Percentiles rank a stretch among this genome's conserved stretches.
phyloP scores from a whole-genome alignment of 2,113 vertebrate species.

The Peromyscus polionotus region DNA sequence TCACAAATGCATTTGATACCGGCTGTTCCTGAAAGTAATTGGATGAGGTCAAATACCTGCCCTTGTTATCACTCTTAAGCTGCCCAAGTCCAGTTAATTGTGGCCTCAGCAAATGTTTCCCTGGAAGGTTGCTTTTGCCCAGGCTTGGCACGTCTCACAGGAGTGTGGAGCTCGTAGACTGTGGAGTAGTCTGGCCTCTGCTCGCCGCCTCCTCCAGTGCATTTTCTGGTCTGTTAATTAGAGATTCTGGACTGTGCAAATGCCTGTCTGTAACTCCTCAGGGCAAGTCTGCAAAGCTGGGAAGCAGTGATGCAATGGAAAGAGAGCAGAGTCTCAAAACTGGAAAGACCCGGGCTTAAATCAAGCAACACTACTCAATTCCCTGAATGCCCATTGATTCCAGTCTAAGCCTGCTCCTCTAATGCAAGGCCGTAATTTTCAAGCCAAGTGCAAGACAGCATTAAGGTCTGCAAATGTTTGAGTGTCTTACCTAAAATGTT shows the following conservation, averaged over 20 bases:
- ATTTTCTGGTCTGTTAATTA: slow-evolving; percentile 79
- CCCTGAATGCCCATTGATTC: slow-evolving; percentile 66
- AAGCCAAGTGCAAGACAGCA: slow-evolving; percentile 38
- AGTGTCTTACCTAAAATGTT: slow-evolving; percentile 18
- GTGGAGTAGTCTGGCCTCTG: background rate
- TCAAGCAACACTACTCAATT: slow-evolving; percentile 75
- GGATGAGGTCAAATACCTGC: slow-evolving; percentile 56
- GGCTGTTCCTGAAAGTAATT: slow-evolving; percentile 58
- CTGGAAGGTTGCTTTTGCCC: background rate
- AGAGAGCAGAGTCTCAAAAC: slow-evolving; percentile 42
- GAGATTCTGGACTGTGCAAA: slow-evolving; percentile 50
- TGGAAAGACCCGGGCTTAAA: slow-evolving; percentile 75
- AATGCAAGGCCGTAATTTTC: slow-evolving; percentile 60
- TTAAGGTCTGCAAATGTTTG: slow-evolving; percentile 59
- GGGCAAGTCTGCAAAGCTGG: slow-evolving; percentile 52
- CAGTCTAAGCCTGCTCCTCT: slow-evolving; percentile 32
- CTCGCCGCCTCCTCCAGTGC: background rate
- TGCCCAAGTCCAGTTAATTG: slow-evolving; percentile 50
- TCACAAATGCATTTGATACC: slow-evolving; percentile 54
- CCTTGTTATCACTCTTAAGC: slow-evolving; percentile 23
- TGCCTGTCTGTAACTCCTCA: slow-evolving; percentile 63
- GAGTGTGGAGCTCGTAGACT: background rate
- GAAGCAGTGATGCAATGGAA: slow-evolving; percentile 76
- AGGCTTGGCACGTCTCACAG: background rate
- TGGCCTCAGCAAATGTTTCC: slow-evolving; percentile 1